Conservation (phyloP, 2,888 invertebrate genomes). For the Microctonus aethiopoides region DNA sequence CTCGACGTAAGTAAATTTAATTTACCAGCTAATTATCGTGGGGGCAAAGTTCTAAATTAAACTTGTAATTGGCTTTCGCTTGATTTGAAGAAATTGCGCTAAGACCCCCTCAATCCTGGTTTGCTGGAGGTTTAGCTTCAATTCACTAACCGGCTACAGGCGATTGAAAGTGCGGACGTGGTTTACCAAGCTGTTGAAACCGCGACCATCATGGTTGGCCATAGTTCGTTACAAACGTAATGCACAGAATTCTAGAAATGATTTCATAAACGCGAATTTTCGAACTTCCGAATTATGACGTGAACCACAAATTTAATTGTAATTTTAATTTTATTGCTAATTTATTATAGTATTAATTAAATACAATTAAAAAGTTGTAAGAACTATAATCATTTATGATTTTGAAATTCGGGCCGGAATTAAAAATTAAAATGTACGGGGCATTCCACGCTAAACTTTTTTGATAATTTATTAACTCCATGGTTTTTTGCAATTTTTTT, state of each 20-base stretch:
- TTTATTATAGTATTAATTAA: too few relatives aligned
- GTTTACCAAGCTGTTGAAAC: conserved; percentile 23
- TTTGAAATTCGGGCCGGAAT: too few relatives aligned
- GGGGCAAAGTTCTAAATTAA: conserved; percentile 62
- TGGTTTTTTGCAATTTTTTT: too few relatives aligned
- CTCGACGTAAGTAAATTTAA: conserved; percentile 63
- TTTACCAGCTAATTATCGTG: conserved; percentile 63
- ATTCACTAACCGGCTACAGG: conserved; percentile 14
- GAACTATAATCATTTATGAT: too few relatives aligned
- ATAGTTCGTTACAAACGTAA: background rate
- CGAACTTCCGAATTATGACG: too few relatives aligned
- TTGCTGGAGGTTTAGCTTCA: conserved; percentile 11
- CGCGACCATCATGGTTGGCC: background rate
- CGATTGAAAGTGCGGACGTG: conserved; percentile 25
- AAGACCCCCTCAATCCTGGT: conserved; percentile 39
- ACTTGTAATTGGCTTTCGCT: conserved; percentile 64
- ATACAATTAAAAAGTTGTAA: too few relatives aligned
- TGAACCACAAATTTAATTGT: too few relatives aligned
- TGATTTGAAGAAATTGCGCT: conserved; percentile 61
- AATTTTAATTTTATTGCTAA: too few relatives aligned
- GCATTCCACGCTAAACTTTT: too few relatives aligned
- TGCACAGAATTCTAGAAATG: conserved; percentile 4
- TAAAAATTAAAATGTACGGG: too few relatives aligned
- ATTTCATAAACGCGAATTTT: background rate
- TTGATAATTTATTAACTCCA: too few relatives aligned